A percentile compares a stretch with the other conserved stretches of the same genome.
These are phyloP conservation scores for Caenorhabditis zanzibari DNA, from an alignment of 2,888 invertebrate genomes.

Conservation along the genomic window DNA sequence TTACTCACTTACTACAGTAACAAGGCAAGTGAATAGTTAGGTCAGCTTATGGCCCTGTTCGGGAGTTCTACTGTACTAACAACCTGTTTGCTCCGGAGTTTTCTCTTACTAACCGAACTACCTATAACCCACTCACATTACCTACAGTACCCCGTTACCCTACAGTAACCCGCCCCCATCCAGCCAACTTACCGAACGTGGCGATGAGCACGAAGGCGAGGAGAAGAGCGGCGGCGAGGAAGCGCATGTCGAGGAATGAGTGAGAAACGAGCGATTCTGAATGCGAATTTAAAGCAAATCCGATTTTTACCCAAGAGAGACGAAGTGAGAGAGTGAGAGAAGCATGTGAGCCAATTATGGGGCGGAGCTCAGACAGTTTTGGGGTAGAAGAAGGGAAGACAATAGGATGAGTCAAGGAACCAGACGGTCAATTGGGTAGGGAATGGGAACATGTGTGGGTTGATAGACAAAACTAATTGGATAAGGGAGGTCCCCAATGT, in stretches of 20 bases:
- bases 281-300: conserved; percentile 37
- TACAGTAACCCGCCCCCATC: background rate
- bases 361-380: conserved; percentile 24
- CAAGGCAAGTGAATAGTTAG: too few relatives aligned
- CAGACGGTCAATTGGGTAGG: conserved; percentile 30
- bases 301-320: background rate
- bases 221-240: conserved; percentile 47
- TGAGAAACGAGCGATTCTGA: conserved; percentile 56
- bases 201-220: conserved; percentile 50
- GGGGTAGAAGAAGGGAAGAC: background rate
- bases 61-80: too few relatives aligned
- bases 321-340: background rate
- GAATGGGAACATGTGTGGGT: conserved; percentile 12
- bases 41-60: too few relatives aligned
- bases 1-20: too few relatives aligned
- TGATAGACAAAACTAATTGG: conserved; percentile 1
- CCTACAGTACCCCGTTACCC: background rate
- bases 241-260: conserved; percentile 45
- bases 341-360: conserved; percentile 37
- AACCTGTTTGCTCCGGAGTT: too few relatives aligned
- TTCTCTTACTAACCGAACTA: too few relatives aligned
- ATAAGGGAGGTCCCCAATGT: background rate
- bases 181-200: conserved; percentile 51
- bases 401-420: conserved; percentile 36
- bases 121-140: background rate